Evolutionary conservation across 2,113 vertebrate species (phyloP), one percentile per base, ranked within the genome.

Genomic region (Rhinopomastus cyanomelas): DNA sequence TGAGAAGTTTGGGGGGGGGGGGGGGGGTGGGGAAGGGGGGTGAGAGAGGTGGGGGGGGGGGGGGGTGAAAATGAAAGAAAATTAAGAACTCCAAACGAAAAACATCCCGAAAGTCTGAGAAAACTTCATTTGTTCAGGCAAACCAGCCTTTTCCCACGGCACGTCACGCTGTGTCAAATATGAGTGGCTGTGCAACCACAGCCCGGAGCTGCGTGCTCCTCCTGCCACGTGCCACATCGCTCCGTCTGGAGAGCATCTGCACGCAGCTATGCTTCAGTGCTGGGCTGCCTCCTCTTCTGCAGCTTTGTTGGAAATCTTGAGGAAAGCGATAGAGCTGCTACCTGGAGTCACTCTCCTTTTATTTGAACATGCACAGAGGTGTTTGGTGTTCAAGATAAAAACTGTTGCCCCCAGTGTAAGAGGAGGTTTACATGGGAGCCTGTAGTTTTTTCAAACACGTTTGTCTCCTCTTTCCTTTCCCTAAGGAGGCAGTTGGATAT

Each of bases 401-500:
- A 42, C 39, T 4, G 16, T 57, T 56, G 48, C 19, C 32, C 59
- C 52, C n/a, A 23, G 49, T 59, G 66, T 46, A 8, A 26, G 21
- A 56, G 65, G 7, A 64, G 60, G 18, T 86, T 90, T 87, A 42
- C 26, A 32, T 5, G 46, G 84, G 67, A 93, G 42, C 71, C 34
- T 21, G 32, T 53, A 52, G 12, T 1, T 66, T 9, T 15, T 42
- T 30, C 16, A 20, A 44, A 57, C 7, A 26, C 77, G 72, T 91
- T 93, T 83, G 52, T 85, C 61, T 81, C 55, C 51, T 87, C 62
- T 87, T 72, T 53, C 69, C 53, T 83, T 79, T 87, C 85, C 89
- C 87, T 44, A 44, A 90, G 92, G 95, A 93, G 5, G 9, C 73
- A 52, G 83, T 34, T 12, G 57, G 89, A 66, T 77, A 51, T 71